phyloP scores from a whole-genome alignment of 1,140 invertebrate genomes.

The Solenopsis fugax region DNA sequence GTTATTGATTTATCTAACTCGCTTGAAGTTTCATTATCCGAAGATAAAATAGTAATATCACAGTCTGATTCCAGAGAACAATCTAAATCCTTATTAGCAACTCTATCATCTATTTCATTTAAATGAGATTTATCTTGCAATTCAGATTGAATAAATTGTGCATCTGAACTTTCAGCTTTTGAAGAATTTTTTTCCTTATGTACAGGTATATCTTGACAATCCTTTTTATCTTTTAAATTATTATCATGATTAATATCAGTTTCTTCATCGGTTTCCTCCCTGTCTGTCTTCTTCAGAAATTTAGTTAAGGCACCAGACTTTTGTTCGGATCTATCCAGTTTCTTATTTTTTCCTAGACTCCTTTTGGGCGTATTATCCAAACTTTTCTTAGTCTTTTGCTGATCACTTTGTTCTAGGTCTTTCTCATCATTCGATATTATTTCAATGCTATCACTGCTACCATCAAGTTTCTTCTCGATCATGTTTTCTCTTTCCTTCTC shows the following conservation, averaged over 20 bases:
- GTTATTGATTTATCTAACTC: conserved; percentile 68
- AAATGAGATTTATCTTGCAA: conserved; percentile 13
- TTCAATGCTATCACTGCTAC: conserved; percentile 29
- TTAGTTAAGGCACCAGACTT: conserved; percentile 77
- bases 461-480: not conserved
- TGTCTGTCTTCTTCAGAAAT: conserved; percentile 79
- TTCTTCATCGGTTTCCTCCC: conserved; percentile 60
- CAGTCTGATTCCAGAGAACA: conserved; percentile 51
- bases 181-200: conserved; percentile 76
- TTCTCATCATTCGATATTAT: conserved; percentile 42
- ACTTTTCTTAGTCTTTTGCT: conserved; percentile 14
- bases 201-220: not conserved
- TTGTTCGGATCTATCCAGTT: conserved; percentile 58
- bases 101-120: conserved; percentile 27
- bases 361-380: conserved; percentile 53
- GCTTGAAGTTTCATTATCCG: conserved; percentile 80
- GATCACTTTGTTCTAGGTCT: conserved; percentile 61
- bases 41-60: conserved; percentile 63
- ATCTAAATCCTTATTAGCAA: not conserved
- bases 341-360: conserved; percentile 66
- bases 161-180: conserved; percentile 14
- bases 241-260: conserved; percentile 66
- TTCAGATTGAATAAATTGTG: conserved; percentile 12
- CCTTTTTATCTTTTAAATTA: conserved; percentile 66
- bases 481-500: not conserved